A percentile compares a stretch with the other conserved stretches of the same genome.
Evolutionary conservation across 1,140 invertebrate species (phyloP).

Genomic region (Drosophila parvula): DNA sequence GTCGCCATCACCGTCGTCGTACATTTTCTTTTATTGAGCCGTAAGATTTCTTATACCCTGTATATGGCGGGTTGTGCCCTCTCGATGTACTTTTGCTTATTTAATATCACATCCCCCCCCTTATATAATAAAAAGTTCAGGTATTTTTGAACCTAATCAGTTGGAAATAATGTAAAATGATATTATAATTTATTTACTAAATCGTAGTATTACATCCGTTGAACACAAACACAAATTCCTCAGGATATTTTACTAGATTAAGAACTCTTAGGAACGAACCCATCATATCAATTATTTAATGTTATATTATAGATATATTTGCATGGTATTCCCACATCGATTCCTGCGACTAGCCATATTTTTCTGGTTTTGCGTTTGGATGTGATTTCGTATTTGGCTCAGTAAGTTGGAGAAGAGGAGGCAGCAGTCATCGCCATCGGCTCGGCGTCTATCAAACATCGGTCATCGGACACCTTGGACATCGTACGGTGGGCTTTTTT

Average conservation of each 20-base stretch:
- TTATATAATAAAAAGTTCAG: neutral
- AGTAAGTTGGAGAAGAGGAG: constrained; percentile 28
- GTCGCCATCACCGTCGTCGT: constrained; percentile 35
- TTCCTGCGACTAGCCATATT: neutral
- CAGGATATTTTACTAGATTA: no score
- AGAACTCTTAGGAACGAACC: no score
- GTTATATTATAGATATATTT: no score
- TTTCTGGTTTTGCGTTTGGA: constrained; percentile 55
- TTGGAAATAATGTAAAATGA: no score
- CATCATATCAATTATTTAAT: no score
- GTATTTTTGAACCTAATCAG: no score
- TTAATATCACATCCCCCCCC: neutral
- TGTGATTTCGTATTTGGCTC: constrained; percentile 74
- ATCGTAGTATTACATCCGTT: no score
- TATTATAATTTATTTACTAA: no score
- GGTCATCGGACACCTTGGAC: constrained; percentile 29
- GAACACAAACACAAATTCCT: no score
- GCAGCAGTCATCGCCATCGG: constrained; percentile 50
- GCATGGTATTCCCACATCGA: constrained; percentile 7
- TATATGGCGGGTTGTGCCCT: neutral
- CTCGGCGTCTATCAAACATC: constrained; percentile 20
- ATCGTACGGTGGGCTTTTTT: constrained; percentile 10
- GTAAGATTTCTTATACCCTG: constrained; percentile 53
- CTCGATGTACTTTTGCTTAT: neutral
- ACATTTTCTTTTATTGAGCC: constrained; percentile 81